These are phyloP conservation scores for Pangasius sanitwongsei DNA, from an alignment of 2,797 vertebrate genomes.

Conservation along the genomic window DNA sequence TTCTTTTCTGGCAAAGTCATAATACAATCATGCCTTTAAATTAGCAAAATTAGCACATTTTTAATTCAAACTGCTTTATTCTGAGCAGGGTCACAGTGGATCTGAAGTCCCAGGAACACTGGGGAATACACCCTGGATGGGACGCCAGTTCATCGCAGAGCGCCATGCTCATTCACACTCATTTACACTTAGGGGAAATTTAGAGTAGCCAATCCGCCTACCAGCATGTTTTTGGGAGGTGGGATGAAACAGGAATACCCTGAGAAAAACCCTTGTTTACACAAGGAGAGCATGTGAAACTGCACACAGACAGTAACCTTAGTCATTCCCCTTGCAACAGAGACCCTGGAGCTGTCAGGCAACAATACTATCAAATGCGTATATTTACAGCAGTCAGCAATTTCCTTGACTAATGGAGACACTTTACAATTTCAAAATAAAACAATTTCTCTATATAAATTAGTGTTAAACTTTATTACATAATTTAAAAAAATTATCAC, in stretches of 20 bases:
- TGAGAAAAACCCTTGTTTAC: background rate
- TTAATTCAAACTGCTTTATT: background rate
- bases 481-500: background rate
- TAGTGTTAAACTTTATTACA: background rate
- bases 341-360: background rate
- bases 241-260: background rate
- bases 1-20: background rate
- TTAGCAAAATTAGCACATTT: background rate
- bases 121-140: background rate
- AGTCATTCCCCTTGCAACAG: background rate
- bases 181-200: background rate
- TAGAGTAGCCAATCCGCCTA: background rate
- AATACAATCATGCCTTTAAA: background rate
- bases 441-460: background rate
- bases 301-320: background rate
- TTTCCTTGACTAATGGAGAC: background rate
- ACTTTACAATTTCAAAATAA: background rate
- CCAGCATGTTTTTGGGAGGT: background rate
- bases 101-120: background rate
- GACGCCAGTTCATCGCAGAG: background rate
- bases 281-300: background rate
- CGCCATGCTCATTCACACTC: background rate
- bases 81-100: background rate
- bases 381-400: background rate
- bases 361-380: conserved; percentile 12